Base-by-base conservation (phyloP, 2,888 invertebrate genomes). In the Mesoligia furuncula region DNA sequence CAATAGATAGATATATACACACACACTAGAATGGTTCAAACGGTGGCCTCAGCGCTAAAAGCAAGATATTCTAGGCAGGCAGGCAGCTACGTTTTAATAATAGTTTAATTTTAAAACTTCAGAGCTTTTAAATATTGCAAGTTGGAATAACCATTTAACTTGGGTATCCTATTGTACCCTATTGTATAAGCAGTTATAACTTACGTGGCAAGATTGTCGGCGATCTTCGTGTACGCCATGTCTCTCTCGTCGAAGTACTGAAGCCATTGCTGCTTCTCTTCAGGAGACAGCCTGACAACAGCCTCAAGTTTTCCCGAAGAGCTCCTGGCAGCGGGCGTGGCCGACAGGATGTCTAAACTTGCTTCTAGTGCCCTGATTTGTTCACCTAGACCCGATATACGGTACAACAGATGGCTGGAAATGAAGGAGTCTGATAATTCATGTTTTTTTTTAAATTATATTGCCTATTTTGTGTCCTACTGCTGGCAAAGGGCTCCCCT, bases 121-220 rank as follows among this genome's bases (percentile, higher is more conserved):
- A 11, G 15, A 17, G 45, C 24, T 39, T 39, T 51, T 17, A 24
- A 24, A 17, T 17, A 11, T 36, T 39, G 39, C 31, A 36, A 36
- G 17, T 74, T 67, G 27, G 20, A 57, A n/a, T 8, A 13, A 54
- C 9, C 13, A 17, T 8, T 17, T 62, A 24, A 27, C 0, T 45
- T 62, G 9, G n/a, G 3, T 15, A 7, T 62, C 8, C 17, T 17
- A 31, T n/a, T 8, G 9, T 4, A 5, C 27, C 11, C 17, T 17
- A 31, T n/a, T 13, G 9, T 4, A 11, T 27, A 6, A 54, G 13
- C 11, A 42, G n/a, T 39, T 62, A n/a, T 67, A 27, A 77, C 95
- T 92, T 89, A 96, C 96, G 92, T 90, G 11, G 95, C 95, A 31
- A 96, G 92, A 82, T 96, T 95, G 54, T 95, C 93, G 45, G 92